Conservation (phyloP, 2,113 vertebrate genomes). For the Sceloporus tristichus region DNA sequence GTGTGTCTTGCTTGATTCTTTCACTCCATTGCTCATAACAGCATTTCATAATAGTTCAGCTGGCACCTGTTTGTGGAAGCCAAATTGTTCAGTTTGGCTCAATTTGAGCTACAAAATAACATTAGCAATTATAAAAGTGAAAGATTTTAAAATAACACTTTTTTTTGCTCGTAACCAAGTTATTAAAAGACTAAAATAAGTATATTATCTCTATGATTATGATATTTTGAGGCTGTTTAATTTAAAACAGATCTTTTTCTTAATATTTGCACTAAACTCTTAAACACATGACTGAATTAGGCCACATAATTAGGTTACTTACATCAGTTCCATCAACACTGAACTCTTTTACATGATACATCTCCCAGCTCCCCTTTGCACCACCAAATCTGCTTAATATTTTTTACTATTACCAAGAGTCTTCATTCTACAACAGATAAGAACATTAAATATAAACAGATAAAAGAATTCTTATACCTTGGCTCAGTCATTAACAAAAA, state of each 20-base stretch:
- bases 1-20: background rate
- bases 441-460: too few species aligned
- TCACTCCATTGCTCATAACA: background rate
- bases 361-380: background rate
- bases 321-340: background rate
- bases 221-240: constrained; percentile 3
- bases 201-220: background rate
- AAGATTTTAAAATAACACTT: constrained; percentile 1
- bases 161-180: background rate
- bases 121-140: background rate
- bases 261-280: constrained; percentile 3
- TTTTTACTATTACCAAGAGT: too few species aligned
- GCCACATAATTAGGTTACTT: background rate
- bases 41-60: background rate
- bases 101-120: background rate
- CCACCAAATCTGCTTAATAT: too few species aligned
- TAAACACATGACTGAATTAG: background rate
- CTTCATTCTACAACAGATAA: too few species aligned
- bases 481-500: too few species aligned
- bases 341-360: background rate
- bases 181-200: background rate
- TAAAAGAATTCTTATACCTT: too few species aligned
- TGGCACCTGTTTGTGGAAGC: background rate
- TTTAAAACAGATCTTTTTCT: background rate
- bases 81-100: background rate